A percentile compares a stretch with the other conserved stretches of the same genome.
These are phyloP conservation scores for Thereva nobilitata DNA, from an alignment of 2,888 invertebrate genomes.

Conservation along the genomic window DNA sequence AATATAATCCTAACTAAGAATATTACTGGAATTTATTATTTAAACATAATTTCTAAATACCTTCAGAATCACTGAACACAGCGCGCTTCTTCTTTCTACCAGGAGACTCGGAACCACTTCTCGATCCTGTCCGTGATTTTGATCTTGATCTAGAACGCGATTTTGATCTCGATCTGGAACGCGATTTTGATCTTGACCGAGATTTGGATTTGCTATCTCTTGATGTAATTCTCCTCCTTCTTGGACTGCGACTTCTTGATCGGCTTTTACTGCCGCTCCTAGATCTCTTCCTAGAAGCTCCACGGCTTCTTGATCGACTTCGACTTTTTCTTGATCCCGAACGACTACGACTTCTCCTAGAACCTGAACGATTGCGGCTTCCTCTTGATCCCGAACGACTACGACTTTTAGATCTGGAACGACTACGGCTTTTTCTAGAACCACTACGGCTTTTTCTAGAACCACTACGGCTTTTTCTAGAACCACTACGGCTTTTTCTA, in stretches of 20 bases:
- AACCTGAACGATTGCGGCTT: slow-evolving; percentile 40
- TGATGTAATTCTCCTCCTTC: slow-evolving; percentile 42
- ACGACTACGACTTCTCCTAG: slow-evolving; percentile 46
- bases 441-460: too few relatives aligned
- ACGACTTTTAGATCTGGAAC: slow-evolving; percentile 41
- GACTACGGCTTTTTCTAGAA: slow-evolving; percentile 44
- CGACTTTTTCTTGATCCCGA: slow-evolving; percentile 42
- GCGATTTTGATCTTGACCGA: slow-evolving; percentile 36
- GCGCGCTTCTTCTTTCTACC: slow-evolving; percentile 52
- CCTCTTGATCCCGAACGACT: slow-evolving; percentile 45
- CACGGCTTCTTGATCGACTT: slow-evolving; percentile 38
- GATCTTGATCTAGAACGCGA: slow-evolving; percentile 46
- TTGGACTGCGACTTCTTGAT: slow-evolving; percentile 45
- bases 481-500: slow-evolving; percentile 49
- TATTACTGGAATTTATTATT: too few relatives aligned
- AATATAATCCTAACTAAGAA: too few relatives aligned
- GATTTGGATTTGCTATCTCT: not conserved
- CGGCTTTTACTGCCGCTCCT: slow-evolving; percentile 50
- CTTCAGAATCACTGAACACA: slow-evolving; percentile 66
- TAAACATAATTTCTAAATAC: too few relatives aligned
- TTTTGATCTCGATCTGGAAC: slow-evolving; percentile 38
- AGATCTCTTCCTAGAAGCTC: slow-evolving; percentile 45
- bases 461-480: slow-evolving; percentile 46
- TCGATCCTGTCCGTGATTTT: slow-evolving; percentile 47
- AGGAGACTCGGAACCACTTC: slow-evolving; percentile 43